These are phyloP conservation scores for Cheilosia variabilis DNA, from an alignment of 2,888 invertebrate genomes.

Conservation along the genomic window DNA sequence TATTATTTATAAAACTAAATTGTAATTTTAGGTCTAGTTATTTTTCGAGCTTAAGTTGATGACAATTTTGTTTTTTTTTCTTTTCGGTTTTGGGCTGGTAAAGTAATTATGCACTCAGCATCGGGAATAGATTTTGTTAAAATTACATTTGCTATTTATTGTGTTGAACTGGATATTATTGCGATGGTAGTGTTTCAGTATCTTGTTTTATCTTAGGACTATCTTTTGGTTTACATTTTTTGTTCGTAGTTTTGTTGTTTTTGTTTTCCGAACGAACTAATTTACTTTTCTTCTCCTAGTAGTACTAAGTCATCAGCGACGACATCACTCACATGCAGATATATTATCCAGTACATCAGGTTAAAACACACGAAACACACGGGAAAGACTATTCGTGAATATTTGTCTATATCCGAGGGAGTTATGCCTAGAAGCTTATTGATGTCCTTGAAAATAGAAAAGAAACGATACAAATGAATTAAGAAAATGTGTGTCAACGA, in stretches of 20 bases:
- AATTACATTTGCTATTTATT: conserved; percentile 49
- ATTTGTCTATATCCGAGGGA: conserved; percentile 99
- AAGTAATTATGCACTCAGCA: conserved; percentile 59
- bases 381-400: conserved; percentile 98
- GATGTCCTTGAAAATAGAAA: conserved; percentile 86
- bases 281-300: conserved; percentile 88
- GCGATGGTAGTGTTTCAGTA: conserved; percentile 68
- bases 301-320: conserved; percentile 96
- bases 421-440: conserved; percentile 96
- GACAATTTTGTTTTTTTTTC: conserved; percentile 31
- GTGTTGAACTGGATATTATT: conserved; percentile 66
- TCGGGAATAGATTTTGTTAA: conserved; percentile 51
- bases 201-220: conserved; percentile 44
- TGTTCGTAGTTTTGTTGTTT: conserved; percentile 12
- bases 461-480: conserved; percentile 1
- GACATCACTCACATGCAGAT: conserved; percentile 97
- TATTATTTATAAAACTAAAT: conserved; percentile 67
- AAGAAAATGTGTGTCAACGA: neutral
- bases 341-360: conserved; percentile 99
- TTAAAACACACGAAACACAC: conserved; percentile 99
- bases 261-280: conserved; percentile 40
- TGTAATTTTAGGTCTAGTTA: conserved; percentile 57
- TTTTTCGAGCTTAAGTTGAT: conserved; percentile 57
- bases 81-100: conserved; percentile 42
- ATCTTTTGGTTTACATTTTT: conserved; percentile 42